Evolutionary conservation across 2,888 invertebrate species (phyloP).

Genomic region (Temnothorax rugatulus): DNA sequence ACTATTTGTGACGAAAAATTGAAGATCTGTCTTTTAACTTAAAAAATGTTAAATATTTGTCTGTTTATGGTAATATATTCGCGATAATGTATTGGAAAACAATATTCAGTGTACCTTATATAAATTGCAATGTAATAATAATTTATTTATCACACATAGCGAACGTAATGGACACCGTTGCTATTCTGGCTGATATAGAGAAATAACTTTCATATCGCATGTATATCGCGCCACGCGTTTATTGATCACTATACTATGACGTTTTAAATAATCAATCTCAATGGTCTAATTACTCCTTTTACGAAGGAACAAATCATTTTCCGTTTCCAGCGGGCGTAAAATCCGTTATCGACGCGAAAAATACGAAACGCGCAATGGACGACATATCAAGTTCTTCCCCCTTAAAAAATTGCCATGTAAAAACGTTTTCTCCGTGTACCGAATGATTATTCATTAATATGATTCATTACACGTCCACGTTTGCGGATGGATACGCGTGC

Average conservation of each 20-base stretch:
- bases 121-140: conserved; percentile 8
- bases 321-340: conserved; percentile 36
- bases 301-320: background rate
- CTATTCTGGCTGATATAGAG: background rate
- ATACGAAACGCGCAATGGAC: background rate
- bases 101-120: background rate
- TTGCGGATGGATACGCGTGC: conserved; percentile 74
- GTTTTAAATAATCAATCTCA: conserved; percentile 28
- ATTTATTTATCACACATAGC: background rate
- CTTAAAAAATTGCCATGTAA: background rate
- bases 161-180: conserved; percentile 8
- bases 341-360: background rate
- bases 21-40: background rate
- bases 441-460: conserved; percentile 31
- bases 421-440: conserved; percentile 47
- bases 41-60: background rate
- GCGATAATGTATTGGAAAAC: background rate
- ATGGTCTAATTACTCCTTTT: conserved; percentile 31
- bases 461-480: conserved; percentile 54
- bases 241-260: conserved; percentile 1
- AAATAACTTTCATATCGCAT: background rate
- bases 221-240: background rate
- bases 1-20: background rate
- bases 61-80: background rate
- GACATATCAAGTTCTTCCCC: background rate